Evolutionary conservation across 1,140 invertebrate genomes (phyloP), one percentile per base, ranked within the genome.

Genomic region (Ips nitidus): DNA sequence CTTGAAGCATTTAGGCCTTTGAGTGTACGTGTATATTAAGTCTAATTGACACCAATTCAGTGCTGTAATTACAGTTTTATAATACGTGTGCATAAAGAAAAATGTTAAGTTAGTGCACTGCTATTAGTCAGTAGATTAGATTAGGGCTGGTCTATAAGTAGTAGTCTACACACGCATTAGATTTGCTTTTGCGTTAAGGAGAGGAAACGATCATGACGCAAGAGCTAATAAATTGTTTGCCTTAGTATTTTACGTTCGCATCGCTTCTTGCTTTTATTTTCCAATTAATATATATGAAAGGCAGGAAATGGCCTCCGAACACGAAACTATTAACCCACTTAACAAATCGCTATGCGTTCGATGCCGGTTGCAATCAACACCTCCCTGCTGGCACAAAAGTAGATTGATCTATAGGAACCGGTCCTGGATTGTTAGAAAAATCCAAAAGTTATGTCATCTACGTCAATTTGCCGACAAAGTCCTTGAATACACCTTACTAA

Each of bases 301-400:
- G 52, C 52, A 55, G 52, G 52, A 55, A 55, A 55, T 55, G 8
- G 5, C 37, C 52, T 55, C 5, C n/a, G 7, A n/a, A 22, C 52
- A 55, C 52, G 52, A 37, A 55, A 55, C n/a, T 37, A 55, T 55
- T 55, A 55, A 37, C 52, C 52, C 36, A 55, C 52, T 55, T 55
- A 47, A n/a, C 45, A 47, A 47, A 47, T 47, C 4, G n/a, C 45
- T 47, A 47, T 47, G 22, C 22, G 22, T 22, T 22, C 22, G 22
- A 22, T 22, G 22, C 0, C 22, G 22, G 22, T 22, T 22, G 22
- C 22, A 22, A 22, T 22, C 22, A 22, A 22, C 22, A 22, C 22
- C 22, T 22, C 22, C 22, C 22, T 22, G 22, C 0, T 22, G 22
- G 22, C 22, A 22, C 22, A 22, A 22, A 22, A 22, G 22, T 22